Conservation (phyloP, 2,113 vertebrate species). For the Podarcis cretensis region DNA sequence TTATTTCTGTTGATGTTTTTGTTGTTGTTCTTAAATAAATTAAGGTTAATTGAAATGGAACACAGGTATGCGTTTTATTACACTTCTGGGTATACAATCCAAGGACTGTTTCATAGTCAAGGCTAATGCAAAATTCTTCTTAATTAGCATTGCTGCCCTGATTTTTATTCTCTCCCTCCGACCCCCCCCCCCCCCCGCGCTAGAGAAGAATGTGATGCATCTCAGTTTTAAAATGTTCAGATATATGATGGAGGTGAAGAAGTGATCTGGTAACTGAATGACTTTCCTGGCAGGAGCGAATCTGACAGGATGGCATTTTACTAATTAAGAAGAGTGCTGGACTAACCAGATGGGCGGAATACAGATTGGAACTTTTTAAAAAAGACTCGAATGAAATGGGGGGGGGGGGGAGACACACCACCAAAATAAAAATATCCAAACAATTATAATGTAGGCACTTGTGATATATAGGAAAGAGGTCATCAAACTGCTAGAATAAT, state of each 20-base stretch:
- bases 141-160: constrained; percentile 67
- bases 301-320: constrained; percentile 76
- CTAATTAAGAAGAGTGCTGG: constrained; percentile 80
- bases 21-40: constrained; percentile 72
- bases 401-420: neutral
- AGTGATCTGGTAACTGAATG: constrained; percentile 78
- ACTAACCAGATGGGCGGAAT: constrained; percentile 77
- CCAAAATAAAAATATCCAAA: neutral
- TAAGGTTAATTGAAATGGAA: constrained; percentile 73
- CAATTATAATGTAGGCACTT: constrained; percentile 11
- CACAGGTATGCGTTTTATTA: constrained; percentile 71
- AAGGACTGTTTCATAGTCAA: constrained; percentile 72
- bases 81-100: constrained; percentile 60
- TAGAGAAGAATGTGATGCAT: constrained; percentile 68
- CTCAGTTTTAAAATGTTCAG: constrained; percentile 75
- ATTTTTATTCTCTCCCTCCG: constrained; percentile 50
- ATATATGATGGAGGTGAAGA: constrained; percentile 77
- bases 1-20: constrained; percentile 64
- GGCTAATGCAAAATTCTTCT: constrained; percentile 70
- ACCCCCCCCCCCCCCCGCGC: neutral
- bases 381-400: constrained; percentile 11
- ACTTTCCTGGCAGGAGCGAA: constrained; percentile 78
- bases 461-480: neutral
- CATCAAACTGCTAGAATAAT: neutral
- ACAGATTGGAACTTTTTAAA: constrained; percentile 69